Percentiles rank a stretch among this genome's conserved stretches.
Evolutionary conservation across 2,797 vertebrate genomes (phyloP).

Genomic region (Mus caroli): DNA sequence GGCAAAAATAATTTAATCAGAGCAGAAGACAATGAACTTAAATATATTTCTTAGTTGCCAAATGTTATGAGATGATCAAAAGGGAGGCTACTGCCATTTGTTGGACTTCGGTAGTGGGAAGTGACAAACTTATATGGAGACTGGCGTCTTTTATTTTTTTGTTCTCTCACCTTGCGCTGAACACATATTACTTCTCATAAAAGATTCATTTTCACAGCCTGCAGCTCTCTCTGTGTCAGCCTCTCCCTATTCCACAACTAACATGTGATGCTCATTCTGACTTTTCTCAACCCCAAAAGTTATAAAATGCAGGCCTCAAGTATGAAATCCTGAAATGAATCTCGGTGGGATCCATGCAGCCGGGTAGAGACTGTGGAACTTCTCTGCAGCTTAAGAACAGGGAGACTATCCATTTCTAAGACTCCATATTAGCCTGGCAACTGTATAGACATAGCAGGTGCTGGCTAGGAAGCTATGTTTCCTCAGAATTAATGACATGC

Average conservation of each 20-base stretch:
- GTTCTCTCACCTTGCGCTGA: constrained; percentile 41
- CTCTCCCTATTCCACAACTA: constrained; percentile 47
- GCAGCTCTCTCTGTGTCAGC: background rate
- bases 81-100: constrained; percentile 11
- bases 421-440: constrained; percentile 60
- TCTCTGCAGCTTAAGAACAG: constrained; percentile 56
- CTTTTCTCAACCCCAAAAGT: constrained; percentile 13
- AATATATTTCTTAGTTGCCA: constrained; percentile 25
- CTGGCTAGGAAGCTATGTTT: constrained; percentile 80
- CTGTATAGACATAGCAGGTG: constrained; percentile 71
- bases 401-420: constrained; percentile 67
- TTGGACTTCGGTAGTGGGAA: constrained; percentile 9
- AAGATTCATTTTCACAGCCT: constrained; percentile 51
- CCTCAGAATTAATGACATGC: constrained; percentile 85
- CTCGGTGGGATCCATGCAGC: background rate
- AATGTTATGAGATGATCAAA: background rate
- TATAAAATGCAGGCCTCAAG: constrained; percentile 34
- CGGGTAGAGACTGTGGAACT: constrained; percentile 47
- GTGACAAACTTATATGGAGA: background rate
- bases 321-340: constrained; percentile 12
- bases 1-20: constrained; percentile 56
- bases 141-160: constrained; percentile 41
- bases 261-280: background rate
- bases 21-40: constrained; percentile 52
- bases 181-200: constrained; percentile 41